A percentile compares a stretch with the other conserved stretches of the same genome.
These are phyloP conservation scores for Nothobranchius furzeri DNA, from an alignment of 2,113 vertebrate genomes.

Conservation along the genomic window DNA sequence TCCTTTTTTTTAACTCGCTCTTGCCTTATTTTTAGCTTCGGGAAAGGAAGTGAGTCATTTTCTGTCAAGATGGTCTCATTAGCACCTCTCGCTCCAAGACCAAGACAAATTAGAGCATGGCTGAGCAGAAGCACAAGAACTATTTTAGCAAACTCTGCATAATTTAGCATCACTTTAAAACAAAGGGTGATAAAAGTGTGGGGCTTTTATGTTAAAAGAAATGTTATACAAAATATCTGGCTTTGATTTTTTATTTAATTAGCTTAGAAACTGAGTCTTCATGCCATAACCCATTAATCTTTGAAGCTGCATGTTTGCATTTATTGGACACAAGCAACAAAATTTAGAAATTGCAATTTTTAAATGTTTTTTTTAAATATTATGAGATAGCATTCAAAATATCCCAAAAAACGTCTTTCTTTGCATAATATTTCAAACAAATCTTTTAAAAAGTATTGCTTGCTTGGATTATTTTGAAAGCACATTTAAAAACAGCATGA, in stretches of 20 bases:
- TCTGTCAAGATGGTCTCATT: conserved; percentile 57
- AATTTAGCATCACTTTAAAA: conserved; percentile 6
- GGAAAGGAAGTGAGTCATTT: conserved; percentile 50
- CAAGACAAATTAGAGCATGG: conserved; percentile 43
- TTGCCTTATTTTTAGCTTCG: conserved; percentile 67
- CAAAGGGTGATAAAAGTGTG: background rate
- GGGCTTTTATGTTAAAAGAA: background rate
- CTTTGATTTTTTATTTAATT: background rate
- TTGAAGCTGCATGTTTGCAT: too few relatives aligned
- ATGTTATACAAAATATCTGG: background rate
- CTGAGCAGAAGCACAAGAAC: conserved; percentile 30
- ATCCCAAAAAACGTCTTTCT: background rate
- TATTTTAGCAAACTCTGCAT: conserved; percentile 3
- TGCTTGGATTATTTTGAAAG: too few relatives aligned
- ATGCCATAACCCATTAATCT: too few relatives aligned
- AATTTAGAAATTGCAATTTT: too few relatives aligned
- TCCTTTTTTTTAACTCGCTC: conserved; percentile 25
- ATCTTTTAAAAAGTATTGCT: too few relatives aligned
- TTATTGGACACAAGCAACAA: too few relatives aligned
- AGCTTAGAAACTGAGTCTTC: background rate
- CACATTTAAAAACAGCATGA: too few relatives aligned
- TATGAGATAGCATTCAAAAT: background rate
- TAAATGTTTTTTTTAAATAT: too few relatives aligned
- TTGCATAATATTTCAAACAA: too few relatives aligned
- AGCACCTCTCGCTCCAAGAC: conserved; percentile 39